Evolutionary conservation across 2,797 vertebrate genomes (phyloP), one percentile per base, ranked within the genome.

Genomic region (Acipenser ruthenus): DNA sequence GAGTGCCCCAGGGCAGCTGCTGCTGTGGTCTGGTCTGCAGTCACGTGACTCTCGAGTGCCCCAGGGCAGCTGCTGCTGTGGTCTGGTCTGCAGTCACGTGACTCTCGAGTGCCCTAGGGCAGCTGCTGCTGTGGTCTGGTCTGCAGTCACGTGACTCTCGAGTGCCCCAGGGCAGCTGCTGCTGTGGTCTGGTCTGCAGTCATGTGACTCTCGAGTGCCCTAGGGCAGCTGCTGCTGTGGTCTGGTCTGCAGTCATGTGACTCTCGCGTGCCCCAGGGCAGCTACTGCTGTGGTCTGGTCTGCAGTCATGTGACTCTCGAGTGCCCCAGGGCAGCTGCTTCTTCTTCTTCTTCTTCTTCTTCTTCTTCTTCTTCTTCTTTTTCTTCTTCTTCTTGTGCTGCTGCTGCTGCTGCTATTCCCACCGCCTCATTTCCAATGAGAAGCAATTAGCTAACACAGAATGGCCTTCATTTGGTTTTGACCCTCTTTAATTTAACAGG

Each of bases 181-280:
- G 15, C 15, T 18, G 15, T 18, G 15, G 15, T 18, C 15, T 1
- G 15, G 1, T 18, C 15, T 18, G 15, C 15, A 18, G 15, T 18
- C 15, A 18, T 18, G 15, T 18, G 15, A 18, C 15, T 18, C 15
- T 18, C 15, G 15, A 18, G 15, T 18, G 1, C 15, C 15, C 15
- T 1, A 18, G 15, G 15, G 15, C 15, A 18, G 15, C 15, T 18
- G 15, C 15, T 18, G 15, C 67, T 48, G 71, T 64, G 10, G 75
- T 73, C 73, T 73, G 73, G 15, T 18, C 15, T 18, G 70, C 61
- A 51, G 69, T 74, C 70, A 74, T 63, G 51, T 74, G 73, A 71
- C 68, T 50, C 47, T 58, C 62, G 11, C 10, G 15, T 50, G 53
- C 62, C 66, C 64, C 52, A 50, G 8, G 9, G 49, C 63, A 10